Evolutionary conservation across 2,113 vertebrate species (phyloP).

Genomic region (Gymnogyps californianus): DNA sequence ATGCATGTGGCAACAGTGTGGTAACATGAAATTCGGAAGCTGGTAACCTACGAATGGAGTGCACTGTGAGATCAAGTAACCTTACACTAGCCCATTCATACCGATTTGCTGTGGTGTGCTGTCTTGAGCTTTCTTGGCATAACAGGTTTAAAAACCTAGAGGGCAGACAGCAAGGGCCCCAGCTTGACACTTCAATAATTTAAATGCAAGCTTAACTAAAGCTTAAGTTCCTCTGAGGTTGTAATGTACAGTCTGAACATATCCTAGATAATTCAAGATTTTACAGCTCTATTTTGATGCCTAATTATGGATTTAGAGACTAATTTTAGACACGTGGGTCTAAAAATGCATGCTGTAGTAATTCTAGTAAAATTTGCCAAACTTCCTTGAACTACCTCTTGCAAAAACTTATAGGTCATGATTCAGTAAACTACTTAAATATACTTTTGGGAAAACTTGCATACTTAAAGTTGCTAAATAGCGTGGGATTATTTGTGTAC

Average conservation of each 20-base stretch:
- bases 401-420: not conserved
- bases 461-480: not conserved
- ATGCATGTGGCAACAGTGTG: not conserved
- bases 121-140: not conserved
- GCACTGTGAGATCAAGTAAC: not conserved
- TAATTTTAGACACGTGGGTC: not conserved
- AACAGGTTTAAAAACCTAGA: not conserved
- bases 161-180: not conserved
- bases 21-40: not conserved
- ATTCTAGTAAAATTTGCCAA: not conserved
- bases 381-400: not conserved
- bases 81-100: not conserved
- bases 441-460: not conserved
- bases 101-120: not conserved
- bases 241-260: not conserved
- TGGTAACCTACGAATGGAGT: not conserved
- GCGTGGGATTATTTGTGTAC: not conserved
- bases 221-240: not conserved
- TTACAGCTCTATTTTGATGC: not conserved
- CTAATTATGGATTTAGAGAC: not conserved
- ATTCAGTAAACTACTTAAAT: not conserved
- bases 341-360: not conserved
- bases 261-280: not conserved
- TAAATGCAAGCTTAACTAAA: not conserved
- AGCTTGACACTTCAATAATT: not conserved